Base-by-base conservation (phyloP, 2,888 invertebrate species). In the Nemurella pictetii region DNA sequence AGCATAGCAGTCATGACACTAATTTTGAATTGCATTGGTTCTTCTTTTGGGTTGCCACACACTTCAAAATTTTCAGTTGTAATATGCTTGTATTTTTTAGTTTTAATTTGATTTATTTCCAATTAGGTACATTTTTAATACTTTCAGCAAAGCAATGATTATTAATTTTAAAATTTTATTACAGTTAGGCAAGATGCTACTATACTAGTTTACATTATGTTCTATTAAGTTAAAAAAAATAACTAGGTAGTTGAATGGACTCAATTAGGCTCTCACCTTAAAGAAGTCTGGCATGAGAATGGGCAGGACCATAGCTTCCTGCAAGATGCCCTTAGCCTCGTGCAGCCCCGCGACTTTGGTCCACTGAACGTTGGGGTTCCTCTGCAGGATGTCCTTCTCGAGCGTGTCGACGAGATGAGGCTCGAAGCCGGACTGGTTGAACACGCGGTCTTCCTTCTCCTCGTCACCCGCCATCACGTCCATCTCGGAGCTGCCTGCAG, bases 231-330 rank as follows among this genome's bases (percentile, higher is more conserved):
- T n/a, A n/a, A n/a, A n/a, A n/a, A n/a, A n/a, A n/a, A n/a, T n/a
- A n/a, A n/a, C n/a, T n/a, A n/a, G n/a, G n/a, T n/a, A n/a, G n/a
- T n/a, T n/a, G n/a, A n/a, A n/a, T n/a, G n/a, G n/a, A n/a, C n/a
- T n/a, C n/a, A n/a, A n/a, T n/a, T n/a, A n/a, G n/a, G n/a, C n/a
- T n/a, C n/a, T n/a, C 15, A 96, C 98, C 92, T 96, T 98, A 91
- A 99, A 99, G 91, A 97, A 99, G 89, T 99, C 98, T 0, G 99
- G 99, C 95, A 99, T 98, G 93, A 97, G 95, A 94, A 99, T 96
- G 0, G 99, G 99, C 89, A 99, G 92, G 73, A 99, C 98, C 9
- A 99, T 98, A 32, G 99, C 99, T 91, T 99, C 99, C 90, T 99
- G 98, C 5, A 99, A 91, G 85, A 99, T 90, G 86, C 97, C 92